Evolutionary conservation across 2,888 invertebrate species (phyloP).

Genomic region (Rhingia campestris): DNA sequence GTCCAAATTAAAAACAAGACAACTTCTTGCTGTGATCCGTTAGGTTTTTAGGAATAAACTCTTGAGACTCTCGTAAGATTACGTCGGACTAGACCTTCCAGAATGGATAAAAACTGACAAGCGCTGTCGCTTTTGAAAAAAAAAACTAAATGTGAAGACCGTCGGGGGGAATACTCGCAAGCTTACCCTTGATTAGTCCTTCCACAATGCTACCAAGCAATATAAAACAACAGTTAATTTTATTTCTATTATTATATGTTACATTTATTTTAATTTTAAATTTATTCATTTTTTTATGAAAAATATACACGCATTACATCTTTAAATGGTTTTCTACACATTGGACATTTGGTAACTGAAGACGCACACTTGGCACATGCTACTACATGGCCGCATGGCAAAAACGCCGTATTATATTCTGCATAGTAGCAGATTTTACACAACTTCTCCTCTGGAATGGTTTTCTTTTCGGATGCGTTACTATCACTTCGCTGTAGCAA

Average conservation of each 20-base stretch:
- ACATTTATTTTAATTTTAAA: conserved; percentile 32
- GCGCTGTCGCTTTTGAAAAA: too few relatives aligned
- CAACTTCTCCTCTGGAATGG: conserved; percentile 85
- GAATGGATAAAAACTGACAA: too few relatives aligned
- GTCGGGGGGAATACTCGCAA: too few relatives aligned
- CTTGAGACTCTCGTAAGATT: too few relatives aligned
- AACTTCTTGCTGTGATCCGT: too few relatives aligned
- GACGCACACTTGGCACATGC: conserved; percentile 96
- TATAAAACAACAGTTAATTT: conserved; percentile 29
- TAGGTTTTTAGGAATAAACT: too few relatives aligned
- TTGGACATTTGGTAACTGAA: conserved; percentile 92
- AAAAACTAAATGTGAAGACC: too few relatives aligned
- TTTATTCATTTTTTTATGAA: conserved; percentile 78
- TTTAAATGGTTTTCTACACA: conserved; percentile 90
- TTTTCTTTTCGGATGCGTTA: conserved; percentile 48
- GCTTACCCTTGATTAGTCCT: too few relatives aligned
- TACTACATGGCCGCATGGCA: conserved; percentile 97
- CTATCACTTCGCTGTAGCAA: conserved; percentile 58
- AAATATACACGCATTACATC: conserved; percentile 84
- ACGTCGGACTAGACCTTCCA: too few relatives aligned
- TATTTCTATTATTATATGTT: conserved; percentile 21
- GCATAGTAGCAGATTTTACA: conserved; percentile 96
- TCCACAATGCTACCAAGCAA: background rate
- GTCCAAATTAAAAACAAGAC: too few relatives aligned
- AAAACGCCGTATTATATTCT: conserved; percentile 94